Base-by-base conservation (phyloP, 2,797 vertebrate species). In the Cuniculus paca region DNA sequence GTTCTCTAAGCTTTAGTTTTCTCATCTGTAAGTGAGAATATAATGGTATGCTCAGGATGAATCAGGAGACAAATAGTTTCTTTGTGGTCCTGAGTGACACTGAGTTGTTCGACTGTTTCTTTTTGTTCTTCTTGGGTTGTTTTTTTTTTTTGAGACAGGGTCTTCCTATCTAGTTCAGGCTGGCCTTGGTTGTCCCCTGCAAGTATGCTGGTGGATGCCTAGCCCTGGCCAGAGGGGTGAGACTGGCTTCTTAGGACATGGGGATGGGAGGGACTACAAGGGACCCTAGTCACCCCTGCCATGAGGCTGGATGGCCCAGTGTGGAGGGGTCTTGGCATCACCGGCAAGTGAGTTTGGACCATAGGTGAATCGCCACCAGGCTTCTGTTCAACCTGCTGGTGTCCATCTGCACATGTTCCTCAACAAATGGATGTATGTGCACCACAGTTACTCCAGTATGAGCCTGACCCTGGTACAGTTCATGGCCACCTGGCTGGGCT, bases 381-480 rank as follows among this genome's bases (percentile, higher is more conserved):
- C 98, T 99, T 85, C 97, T 99, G 97, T 99, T 98, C 90, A 99
- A 99, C 97, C 97, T 99, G 58, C 98, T 99, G 48, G 99, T 99
- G 24, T 99, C 99, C 95, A 99, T 99, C 98, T 99, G 99, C 98
- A 99, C 85, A 99, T 99, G 58, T 99, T 99, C 95, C 98, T 99
- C 96, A 99, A 99, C 99, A 99, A 99, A 97, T 99, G 99, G 99
- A 99, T 99, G 96, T 99, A 99, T 89, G 99, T 99, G 20, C 99
- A 99, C 97, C 98, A 99, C 94, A 99, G 99, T 92, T 99, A 99
- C 98, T 99, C 99, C 96, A 99, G 99, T 98, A 99, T 99, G 99
- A 99, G 99, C 58, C 98, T 99, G 74, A 99, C 99, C 14, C 99
- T 99, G 36, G 98, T 99, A 70, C 99, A 99, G 98, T 99, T 99